phyloP scores from a whole-genome alignment of 2,888 invertebrate genomes.

The Ctena decussata region DNA sequence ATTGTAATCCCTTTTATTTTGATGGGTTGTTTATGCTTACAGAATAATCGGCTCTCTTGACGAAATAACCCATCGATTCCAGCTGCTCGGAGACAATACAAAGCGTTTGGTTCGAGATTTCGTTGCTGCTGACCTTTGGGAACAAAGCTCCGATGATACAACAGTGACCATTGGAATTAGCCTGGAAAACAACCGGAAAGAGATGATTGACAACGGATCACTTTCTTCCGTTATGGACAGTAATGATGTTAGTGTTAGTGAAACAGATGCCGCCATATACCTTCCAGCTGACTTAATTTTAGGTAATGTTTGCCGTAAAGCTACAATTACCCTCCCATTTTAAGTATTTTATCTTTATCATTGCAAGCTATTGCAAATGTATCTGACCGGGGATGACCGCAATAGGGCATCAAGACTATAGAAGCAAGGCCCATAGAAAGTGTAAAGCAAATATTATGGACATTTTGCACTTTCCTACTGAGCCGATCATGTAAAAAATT shows the following conservation, averaged over 20 bases:
- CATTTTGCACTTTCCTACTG: too few species aligned
- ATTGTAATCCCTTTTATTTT: too few species aligned
- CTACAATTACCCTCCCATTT: too few species aligned
- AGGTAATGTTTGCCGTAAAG: constrained; percentile 27
- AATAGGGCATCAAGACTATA: too few species aligned
- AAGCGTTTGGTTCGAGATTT: constrained; percentile 29
- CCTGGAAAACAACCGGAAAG: neutral
- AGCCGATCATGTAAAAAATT: too few species aligned
- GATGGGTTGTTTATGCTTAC: constrained; percentile 4
- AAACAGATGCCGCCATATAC: constrained; percentile 63
- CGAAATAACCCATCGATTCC: constrained; percentile 33
- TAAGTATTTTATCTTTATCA: too few species aligned
- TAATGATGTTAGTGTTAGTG: constrained; percentile 15
- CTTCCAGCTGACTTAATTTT: constrained; percentile 50
- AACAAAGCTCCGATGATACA: constrained; percentile 14
- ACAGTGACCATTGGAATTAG: constrained; percentile 40
- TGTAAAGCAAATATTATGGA: too few species aligned
- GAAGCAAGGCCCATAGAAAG: too few species aligned
- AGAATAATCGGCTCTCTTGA: constrained; percentile 59
- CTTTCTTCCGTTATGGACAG: constrained; percentile 14
- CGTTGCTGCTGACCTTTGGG: constrained; percentile 39
- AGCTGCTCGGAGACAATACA: neutral
- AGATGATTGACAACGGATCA: neutral
- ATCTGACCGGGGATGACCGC: too few species aligned
- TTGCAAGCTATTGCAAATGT: too few species aligned